Percentiles rank a stretch among this genome's conserved stretches.
phyloP scores from a whole-genome alignment of 2,113 vertebrate genomes.

The Oreocharis arfaki region DNA sequence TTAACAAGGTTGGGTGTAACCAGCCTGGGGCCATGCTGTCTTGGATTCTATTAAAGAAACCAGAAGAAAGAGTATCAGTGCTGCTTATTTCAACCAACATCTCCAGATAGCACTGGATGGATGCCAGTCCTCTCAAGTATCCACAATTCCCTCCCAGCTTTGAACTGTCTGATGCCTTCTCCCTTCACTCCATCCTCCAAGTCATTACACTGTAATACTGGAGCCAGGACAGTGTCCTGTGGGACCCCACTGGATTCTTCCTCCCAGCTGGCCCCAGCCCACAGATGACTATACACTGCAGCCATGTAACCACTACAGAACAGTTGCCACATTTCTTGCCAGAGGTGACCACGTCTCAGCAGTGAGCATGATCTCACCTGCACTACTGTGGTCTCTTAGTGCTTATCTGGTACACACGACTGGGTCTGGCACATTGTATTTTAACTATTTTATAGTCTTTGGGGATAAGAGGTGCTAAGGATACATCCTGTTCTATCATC shows the following conservation, averaged over 20 bases:
- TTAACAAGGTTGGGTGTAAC: constrained; percentile 31
- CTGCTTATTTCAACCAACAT: constrained; percentile 38
- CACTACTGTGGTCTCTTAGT: not conserved
- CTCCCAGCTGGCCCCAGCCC: constrained; percentile 9
- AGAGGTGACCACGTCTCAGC: constrained; percentile 12
- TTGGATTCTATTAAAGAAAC: constrained; percentile 26
- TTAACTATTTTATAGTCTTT: not conserved
- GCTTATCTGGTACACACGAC: not conserved
- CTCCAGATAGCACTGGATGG: constrained; percentile 28
- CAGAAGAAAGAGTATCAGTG: not conserved
- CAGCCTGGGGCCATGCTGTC: not conserved
- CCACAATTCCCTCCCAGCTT: constrained; percentile 13
- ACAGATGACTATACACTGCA: constrained; percentile 10
- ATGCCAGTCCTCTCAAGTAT: constrained; percentile 21
- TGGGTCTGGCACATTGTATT: not conserved
- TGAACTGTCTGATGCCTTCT: constrained; percentile 15
- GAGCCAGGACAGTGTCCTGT: constrained; percentile 4
- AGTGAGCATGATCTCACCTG: not conserved
- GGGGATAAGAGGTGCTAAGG: not conserved
- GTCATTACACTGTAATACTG: not conserved
- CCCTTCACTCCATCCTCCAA: not conserved
- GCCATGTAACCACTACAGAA: not conserved
- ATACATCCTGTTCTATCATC: not conserved
- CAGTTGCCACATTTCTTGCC: not conserved
- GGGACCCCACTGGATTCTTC: constrained; percentile 22